Evolutionary conservation across 37 sponge, comb jelly and placozoan species (phyloP).

Genomic region (Halichondria panicea): DNA sequence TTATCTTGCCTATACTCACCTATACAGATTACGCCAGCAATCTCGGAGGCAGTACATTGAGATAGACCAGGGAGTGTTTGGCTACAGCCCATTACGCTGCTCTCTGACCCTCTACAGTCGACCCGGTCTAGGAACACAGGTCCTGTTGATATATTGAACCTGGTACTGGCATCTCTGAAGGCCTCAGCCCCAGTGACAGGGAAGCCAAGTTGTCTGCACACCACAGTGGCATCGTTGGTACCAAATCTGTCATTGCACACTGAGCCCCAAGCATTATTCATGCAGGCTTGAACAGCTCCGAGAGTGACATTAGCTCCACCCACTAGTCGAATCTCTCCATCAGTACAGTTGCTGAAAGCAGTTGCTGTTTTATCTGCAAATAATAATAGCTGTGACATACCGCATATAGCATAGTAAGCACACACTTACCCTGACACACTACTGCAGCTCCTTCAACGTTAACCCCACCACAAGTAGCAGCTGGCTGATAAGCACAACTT

Average conservation of each 20-base stretch:
- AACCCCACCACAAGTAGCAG: no score
- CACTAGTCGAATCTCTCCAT: conserved; percentile 29
- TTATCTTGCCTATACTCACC: no score
- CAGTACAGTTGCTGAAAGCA: conserved; percentile 7
- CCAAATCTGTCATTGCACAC: conserved; percentile 17
- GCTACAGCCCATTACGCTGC: neutral
- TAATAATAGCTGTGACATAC: no score
- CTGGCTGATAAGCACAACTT: no score
- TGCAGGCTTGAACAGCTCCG: conserved; percentile 37
- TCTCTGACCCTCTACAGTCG: conserved; percentile 7
- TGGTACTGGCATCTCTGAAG: no score
- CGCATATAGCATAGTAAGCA: no score
- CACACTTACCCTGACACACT: no score
- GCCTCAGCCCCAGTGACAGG: conserved; percentile 2
- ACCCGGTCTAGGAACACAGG: conserved; percentile 23
- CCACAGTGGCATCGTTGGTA: conserved; percentile 22
- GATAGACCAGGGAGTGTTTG: conserved; percentile 5
- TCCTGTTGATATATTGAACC: no score
- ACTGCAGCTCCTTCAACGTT: no score
- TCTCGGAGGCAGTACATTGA: conserved; percentile 8
- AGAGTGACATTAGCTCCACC: conserved; percentile 2
- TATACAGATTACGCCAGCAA: conserved; percentile 30
- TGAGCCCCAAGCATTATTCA: conserved; percentile 41
- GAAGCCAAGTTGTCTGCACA: conserved; percentile 35
- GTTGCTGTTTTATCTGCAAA: no score